phyloP scores from a whole-genome alignment of 2,113 vertebrate genomes.

The Picathartes gymnocephalus region DNA sequence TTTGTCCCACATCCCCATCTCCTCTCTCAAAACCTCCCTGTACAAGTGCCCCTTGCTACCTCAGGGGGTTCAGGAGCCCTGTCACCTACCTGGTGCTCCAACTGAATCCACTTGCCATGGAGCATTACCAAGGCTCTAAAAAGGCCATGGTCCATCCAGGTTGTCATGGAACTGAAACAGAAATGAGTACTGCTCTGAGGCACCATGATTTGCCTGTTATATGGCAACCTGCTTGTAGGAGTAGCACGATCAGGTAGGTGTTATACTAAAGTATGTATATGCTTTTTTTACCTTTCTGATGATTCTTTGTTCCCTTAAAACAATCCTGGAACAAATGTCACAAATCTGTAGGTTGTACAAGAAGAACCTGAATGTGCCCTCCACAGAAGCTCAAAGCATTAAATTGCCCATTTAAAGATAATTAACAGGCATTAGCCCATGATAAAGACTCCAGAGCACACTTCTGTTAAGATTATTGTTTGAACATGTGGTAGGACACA shows the following conservation, averaged over 20 bases:
- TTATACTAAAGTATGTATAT: neutral
- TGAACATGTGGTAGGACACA: slow-evolving; percentile 25
- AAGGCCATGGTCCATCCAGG: fast-evolving
- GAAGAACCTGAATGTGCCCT: neutral
- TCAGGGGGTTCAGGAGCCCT: neutral
- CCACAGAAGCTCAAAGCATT: neutral
- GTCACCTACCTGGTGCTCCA: neutral
- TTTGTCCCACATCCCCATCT: neutral
- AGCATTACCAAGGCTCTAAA: neutral
- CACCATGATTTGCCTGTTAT: neutral
- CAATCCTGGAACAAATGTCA: neutral
- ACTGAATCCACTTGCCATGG: neutral
- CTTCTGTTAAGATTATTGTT: slow-evolving; percentile 4
- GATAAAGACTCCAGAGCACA: neutral
- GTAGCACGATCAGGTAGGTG: neutral
- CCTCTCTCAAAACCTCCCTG: neutral
- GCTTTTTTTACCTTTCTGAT: neutral
- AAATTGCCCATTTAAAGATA: slow-evolving; percentile 4
- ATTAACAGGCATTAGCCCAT: neutral
- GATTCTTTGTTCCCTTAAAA: neutral
- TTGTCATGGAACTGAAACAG: neutral
- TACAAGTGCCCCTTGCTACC: neutral
- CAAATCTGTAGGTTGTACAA: neutral
- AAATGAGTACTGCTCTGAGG: neutral
- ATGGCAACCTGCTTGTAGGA: neutral